phyloP scores from a whole-genome alignment of 2,113 vertebrate species.

The Scomber scombrus region DNA sequence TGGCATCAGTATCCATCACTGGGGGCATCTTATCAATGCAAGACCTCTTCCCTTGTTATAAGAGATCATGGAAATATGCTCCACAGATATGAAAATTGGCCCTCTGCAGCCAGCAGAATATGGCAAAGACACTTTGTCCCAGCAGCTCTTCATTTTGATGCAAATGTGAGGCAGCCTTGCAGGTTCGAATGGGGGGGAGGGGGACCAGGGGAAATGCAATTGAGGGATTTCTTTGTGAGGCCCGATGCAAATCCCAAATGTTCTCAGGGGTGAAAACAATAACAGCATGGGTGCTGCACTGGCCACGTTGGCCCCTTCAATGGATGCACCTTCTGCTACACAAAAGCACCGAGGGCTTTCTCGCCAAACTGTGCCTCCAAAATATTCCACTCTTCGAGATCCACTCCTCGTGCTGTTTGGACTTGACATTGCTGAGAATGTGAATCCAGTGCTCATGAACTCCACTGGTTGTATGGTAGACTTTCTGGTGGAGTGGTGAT shows the following conservation, averaged over 20 bases:
- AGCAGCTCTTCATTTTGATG: conserved; percentile 69
- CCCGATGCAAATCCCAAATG: conserved; percentile 68
- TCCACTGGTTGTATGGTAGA: not conserved
- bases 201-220: conserved; percentile 47
- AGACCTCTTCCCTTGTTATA: not conserved
- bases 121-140: conserved; percentile 36
- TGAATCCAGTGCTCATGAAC: not conserved
- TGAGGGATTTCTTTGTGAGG: conserved; percentile 80
- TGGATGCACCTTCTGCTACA: conserved; percentile 56
- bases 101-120: conserved; percentile 13
- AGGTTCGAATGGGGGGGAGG: conserved; percentile 32
- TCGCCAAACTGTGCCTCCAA: conserved; percentile 10
- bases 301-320: conserved; percentile 54
- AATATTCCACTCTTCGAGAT: not conserved
- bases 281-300: conserved; percentile 61
- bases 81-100: conserved; percentile 18
- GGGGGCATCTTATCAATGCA: not conserved
- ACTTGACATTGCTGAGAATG: conserved; percentile 9
- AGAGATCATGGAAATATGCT: conserved; percentile 21
- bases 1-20: conserved; percentile 10
- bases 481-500: conserved; percentile 12
- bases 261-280: conserved; percentile 75
- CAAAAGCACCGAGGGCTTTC: conserved; percentile 24
- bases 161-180: conserved; percentile 69
- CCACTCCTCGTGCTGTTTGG: not conserved